Conservation (phyloP, 1,140 invertebrate genomes). For the Euwallacea fornicatus region DNA sequence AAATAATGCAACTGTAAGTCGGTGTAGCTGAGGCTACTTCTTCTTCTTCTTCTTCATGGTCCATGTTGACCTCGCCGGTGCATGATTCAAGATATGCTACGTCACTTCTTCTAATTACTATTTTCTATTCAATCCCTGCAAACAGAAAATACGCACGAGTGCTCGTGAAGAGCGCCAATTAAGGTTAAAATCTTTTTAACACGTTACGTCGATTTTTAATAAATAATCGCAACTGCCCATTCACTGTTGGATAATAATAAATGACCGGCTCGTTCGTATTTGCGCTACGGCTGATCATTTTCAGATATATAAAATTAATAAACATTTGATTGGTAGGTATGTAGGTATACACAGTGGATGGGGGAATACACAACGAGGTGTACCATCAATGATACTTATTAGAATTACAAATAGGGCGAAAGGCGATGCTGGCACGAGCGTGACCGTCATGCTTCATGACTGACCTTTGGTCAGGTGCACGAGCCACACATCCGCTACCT, state of each 20-base stretch:
- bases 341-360: neutral
- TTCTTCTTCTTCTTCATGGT: slow-evolving; percentile 14
- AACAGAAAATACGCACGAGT: slow-evolving; percentile 16
- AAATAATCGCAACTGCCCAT: neutral
- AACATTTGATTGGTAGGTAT: neutral
- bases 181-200: slow-evolving; percentile 10
- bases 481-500: slow-evolving; percentile 22
- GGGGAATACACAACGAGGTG: slow-evolving; percentile 7
- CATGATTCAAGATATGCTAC: slow-evolving; percentile 8
- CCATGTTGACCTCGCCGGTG: slow-evolving; percentile 11
- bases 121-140: slow-evolving; percentile 9
- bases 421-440: slow-evolving; percentile 25
- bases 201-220: slow-evolving; percentile 2
- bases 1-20: neutral
- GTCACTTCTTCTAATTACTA: slow-evolving; percentile 21
- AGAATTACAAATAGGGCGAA: slow-evolving; percentile 25
- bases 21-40: slow-evolving; percentile 14
- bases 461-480: slow-evolving; percentile 27
- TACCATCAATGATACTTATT: slow-evolving; percentile 15
- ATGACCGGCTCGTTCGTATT: no score
- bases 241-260: slow-evolving; percentile 2
- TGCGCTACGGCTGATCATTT: no score
- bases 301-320: no score
- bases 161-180: slow-evolving; percentile 16
- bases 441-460: slow-evolving; percentile 21